phyloP scores from a whole-genome alignment of 2,888 invertebrate species.

The Rapana venosa region DNA sequence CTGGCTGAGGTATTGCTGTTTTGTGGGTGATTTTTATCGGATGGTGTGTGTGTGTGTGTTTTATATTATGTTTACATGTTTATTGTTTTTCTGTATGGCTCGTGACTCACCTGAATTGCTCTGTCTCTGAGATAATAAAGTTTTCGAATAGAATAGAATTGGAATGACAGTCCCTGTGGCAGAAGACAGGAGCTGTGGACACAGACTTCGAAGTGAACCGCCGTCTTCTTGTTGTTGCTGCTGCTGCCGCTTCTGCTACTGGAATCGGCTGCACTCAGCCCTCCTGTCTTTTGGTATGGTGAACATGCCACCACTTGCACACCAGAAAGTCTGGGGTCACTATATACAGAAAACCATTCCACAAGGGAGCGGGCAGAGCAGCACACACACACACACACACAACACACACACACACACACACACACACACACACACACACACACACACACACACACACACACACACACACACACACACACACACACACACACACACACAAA shows the following conservation, averaged over 20 bases:
- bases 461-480: constrained; percentile 21
- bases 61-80: too few relatives aligned
- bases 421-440: constrained; percentile 27
- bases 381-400: not conserved
- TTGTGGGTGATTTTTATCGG: too few relatives aligned
- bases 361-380: not conserved
- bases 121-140: too few relatives aligned
- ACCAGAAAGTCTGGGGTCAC: not conserved
- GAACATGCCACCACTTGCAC: not conserved
- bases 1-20: too few relatives aligned
- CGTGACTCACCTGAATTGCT: too few relatives aligned
- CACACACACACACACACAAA: not conserved
- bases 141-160: too few relatives aligned
- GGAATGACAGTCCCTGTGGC: too few relatives aligned
- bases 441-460: constrained; percentile 17
- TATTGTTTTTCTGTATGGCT: too few relatives aligned
- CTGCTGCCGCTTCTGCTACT: not conserved
- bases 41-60: too few relatives aligned
- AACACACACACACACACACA: constrained; percentile 27
- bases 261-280: not conserved
- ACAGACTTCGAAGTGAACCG: constrained; percentile 6
- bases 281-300: not conserved
- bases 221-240: not conserved
- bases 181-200: not conserved
- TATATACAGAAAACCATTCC: not conserved